Evolutionary conservation across 2,888 invertebrate species (phyloP).

Genomic region (Eretmocerus hayati): DNA sequence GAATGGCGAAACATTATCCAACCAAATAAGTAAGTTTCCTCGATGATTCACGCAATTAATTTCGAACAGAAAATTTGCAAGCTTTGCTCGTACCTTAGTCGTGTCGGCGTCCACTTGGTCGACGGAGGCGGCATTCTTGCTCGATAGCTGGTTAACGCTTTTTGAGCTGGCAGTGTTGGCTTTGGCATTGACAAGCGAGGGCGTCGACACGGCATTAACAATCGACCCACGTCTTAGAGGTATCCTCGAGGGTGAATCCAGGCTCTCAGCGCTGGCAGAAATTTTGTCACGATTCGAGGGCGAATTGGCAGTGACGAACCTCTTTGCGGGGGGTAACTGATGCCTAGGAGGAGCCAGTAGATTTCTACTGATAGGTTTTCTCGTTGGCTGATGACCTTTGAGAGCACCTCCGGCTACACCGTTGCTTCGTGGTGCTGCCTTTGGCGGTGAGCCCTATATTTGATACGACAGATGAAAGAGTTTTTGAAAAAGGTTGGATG

Average conservation of each 20-base stretch:
- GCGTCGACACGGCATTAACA: background rate
- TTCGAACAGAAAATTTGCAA: too few species aligned
- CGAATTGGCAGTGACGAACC: slow-evolving; percentile 16
- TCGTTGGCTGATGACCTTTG: slow-evolving; percentile 6
- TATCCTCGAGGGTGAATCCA: slow-evolving; percentile 38
- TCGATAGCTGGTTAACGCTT: background rate
- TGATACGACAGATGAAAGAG: too few species aligned
- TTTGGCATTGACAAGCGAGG: background rate
- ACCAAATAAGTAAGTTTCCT: too few species aligned
- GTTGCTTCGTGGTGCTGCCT: background rate
- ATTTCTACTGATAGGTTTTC: too few species aligned
- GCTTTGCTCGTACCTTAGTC: background rate
- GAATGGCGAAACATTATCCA: too few species aligned
- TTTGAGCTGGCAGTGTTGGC: background rate
- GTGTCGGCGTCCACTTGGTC: background rate
- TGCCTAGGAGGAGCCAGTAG: slow-evolving; percentile 22
- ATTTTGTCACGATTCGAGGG: slow-evolving; percentile 4
- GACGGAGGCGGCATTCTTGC: background rate
- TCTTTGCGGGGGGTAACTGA: slow-evolving; percentile 14
- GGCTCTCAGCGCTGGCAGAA: slow-evolving; percentile 22
- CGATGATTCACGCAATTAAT: too few species aligned
- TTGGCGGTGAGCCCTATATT: too few species aligned
- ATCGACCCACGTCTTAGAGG: slow-evolving; percentile 33
- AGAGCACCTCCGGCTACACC: too few species aligned
- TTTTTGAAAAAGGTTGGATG: too few species aligned